Percentiles rank a stretch among this genome's conserved stretches.
Evolutionary conservation across 2,113 vertebrate species (phyloP).

Genomic region (Nymphicus hollandicus): DNA sequence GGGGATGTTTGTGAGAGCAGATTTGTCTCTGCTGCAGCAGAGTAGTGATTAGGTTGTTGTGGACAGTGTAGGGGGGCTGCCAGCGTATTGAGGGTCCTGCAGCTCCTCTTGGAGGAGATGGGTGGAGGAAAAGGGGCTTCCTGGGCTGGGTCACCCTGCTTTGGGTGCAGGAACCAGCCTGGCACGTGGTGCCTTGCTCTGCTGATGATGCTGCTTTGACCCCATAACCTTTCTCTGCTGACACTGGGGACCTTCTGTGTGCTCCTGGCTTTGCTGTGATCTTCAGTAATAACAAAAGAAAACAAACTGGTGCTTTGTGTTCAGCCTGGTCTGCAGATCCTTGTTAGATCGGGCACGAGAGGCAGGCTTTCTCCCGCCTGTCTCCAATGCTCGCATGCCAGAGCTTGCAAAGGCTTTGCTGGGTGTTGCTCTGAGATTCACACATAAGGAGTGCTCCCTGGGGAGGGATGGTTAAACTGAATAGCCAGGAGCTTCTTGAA

Average conservation of each 20-base stretch:
- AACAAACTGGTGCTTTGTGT: background rate
- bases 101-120: background rate
- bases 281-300: background rate
- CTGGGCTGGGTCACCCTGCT: rapidly evolving
- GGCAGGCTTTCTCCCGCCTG: background rate
- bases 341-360: background rate
- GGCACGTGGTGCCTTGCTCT: background rate
- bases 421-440: background rate
- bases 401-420: background rate
- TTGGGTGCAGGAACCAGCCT: rapidly evolving
- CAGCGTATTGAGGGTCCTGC: rapidly evolving
- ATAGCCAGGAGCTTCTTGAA: background rate
- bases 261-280: background rate
- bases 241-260: background rate
- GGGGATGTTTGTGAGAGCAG: background rate
- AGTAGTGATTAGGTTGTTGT: background rate
- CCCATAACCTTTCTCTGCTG: background rate
- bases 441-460: background rate
- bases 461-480: background rate
- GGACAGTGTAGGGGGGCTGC: background rate
- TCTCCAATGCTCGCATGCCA: background rate
- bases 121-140: background rate
- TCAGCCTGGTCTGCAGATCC: background rate
- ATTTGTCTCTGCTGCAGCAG: background rate
- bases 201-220: background rate